Evolutionary conservation across 2,888 invertebrate species (phyloP).

Genomic region (Drosophila siamana): DNA sequence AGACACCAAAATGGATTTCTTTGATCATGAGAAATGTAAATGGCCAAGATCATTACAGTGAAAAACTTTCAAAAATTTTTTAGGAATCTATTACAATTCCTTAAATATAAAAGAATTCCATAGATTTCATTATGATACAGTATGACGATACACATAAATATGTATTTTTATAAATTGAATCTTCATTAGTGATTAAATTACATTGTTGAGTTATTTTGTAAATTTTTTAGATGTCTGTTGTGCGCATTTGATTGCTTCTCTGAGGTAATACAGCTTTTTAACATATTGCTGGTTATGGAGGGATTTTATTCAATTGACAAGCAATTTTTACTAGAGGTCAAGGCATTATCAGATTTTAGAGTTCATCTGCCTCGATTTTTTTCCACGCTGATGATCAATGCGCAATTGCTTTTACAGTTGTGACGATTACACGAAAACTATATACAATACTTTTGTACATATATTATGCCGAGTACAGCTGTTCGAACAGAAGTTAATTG

Average conservation of each 20-base stretch:
- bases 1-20: too few species aligned
- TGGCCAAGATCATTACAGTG: too few species aligned
- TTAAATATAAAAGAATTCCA: too few species aligned
- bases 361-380: constrained; percentile 31
- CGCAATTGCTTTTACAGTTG: constrained; percentile 27
- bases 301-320: not conserved
- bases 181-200: not conserved
- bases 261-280: not conserved
- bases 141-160: too few species aligned
- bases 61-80: too few species aligned
- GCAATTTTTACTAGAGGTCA: constrained; percentile 28
- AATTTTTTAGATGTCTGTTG: not conserved
- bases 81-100: too few species aligned
- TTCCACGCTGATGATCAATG: constrained; percentile 28
- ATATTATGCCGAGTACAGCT: constrained; percentile 3
- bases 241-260: not conserved
- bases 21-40: too few species aligned
- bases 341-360: constrained; percentile 1
- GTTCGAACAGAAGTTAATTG: constrained; percentile 18
- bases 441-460: not conserved
- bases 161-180: not conserved
- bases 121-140: too few species aligned
- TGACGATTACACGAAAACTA: not conserved
- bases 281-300: not conserved
- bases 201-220: not conserved